Base-by-base conservation (phyloP, 1,140 invertebrate species). In the Carposina sasakii region DNA sequence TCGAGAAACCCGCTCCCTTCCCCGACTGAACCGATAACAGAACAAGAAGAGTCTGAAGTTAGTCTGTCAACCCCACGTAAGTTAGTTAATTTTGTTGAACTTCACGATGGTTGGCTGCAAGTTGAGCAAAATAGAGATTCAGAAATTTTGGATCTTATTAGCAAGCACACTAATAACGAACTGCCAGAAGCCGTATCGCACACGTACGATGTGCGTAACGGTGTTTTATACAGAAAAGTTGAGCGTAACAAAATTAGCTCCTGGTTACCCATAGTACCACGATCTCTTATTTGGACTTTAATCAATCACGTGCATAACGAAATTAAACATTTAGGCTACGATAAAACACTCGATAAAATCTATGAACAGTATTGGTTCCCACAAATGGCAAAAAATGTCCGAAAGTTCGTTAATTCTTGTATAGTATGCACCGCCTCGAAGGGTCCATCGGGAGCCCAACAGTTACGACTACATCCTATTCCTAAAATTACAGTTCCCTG, bases 401-500 rank as follows among this genome's bases (percentile, higher is more conserved):
- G 31, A 33, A 33, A 33, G 15, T 33, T 33, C 15, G 31, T 33
- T 4, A 13, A 33, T 33, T 33, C 31, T 13, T 10, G 31, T 33
- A 33, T 33, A 33, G 15, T 33, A 5, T 33, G 31, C 15, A 33
- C 9, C 4, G 31, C 31, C 31, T 33, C 31, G 31, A 33, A 33
- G 15, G 31, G 13, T 4, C 31, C 31, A 33, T 33, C 31, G 31
- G 31, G 31, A 33, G 31, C 31, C 15, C 31, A 33, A 13, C 31
- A 8, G 8, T 8, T 33, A 13, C 31, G 15, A 15, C 31, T 33
- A n/a, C 31, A 33, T 13, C 31, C 31, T n/a, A 33, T 33, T 15
- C 59, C 53, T 13, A 75, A 75, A 52, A 56, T 39, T 0, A n/a
- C 43, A 1, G 48, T 57, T 12, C 67, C 64, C 10, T 60, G 63